Percentiles rank a stretch among this genome's conserved stretches.
Evolutionary conservation across 2,113 vertebrate genomes (phyloP).

Genomic region (Neotragus pygmaeus): DNA sequence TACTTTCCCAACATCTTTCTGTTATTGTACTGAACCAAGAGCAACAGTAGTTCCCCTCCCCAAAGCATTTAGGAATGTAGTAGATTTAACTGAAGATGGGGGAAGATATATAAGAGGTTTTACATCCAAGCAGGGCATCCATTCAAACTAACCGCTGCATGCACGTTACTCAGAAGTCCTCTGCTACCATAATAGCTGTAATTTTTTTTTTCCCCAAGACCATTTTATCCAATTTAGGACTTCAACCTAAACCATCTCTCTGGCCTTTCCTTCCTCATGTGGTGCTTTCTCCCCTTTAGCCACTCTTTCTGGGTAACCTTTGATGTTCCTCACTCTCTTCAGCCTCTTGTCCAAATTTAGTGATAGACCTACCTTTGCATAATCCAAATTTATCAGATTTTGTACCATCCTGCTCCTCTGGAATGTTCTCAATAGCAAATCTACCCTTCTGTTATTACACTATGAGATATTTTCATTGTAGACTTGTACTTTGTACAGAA

Average conservation of each 20-base stretch:
- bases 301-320: neutral
- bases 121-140: neutral
- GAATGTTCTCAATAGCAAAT: neutral
- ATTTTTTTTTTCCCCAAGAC: neutral
- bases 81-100: neutral
- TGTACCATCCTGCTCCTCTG: neutral
- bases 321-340: neutral
- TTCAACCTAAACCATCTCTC: neutral
- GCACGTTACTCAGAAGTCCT: neutral
- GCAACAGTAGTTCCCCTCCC: neutral
- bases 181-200: neutral
- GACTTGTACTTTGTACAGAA: neutral
- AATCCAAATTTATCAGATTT: neutral
- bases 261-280: neutral
- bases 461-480: neutral
- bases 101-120: neutral
- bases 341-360: neutral
- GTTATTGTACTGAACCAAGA: neutral
- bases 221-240: neutral
- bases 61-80: neutral
- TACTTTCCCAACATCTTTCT: neutral
- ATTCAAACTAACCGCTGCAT: neutral
- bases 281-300: neutral
- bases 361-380: neutral
- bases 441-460: neutral